Conservation (phyloP, 2,797 vertebrate genomes). For the Kryptopterus vitreolus region DNA sequence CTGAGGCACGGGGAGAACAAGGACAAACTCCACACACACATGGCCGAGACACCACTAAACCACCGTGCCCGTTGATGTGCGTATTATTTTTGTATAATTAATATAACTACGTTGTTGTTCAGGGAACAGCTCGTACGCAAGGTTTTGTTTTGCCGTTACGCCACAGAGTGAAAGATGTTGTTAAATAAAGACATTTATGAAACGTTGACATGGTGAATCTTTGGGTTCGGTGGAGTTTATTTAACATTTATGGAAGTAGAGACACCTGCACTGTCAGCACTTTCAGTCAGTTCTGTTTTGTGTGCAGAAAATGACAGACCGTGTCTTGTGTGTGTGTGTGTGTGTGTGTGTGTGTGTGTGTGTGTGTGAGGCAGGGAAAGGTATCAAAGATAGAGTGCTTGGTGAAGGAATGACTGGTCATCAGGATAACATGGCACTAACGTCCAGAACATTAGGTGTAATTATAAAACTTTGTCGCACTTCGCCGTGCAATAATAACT, state of each 20-base stretch:
- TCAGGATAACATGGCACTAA: background rate
- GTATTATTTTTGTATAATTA: no score
- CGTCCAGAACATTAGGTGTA: background rate
- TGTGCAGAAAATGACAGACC: background rate
- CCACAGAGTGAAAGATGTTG: background rate
- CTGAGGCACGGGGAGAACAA: no score
- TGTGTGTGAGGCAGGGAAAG: background rate
- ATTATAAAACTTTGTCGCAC: background rate
- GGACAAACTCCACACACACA: no score
- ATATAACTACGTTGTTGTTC: background rate
- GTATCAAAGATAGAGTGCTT: background rate
- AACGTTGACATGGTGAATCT: background rate
- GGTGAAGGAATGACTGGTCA: background rate
- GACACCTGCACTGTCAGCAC: slow-evolving; percentile 4
- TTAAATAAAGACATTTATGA: background rate
- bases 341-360: slow-evolving; percentile 12
- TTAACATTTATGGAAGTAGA: background rate
- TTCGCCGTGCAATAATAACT: no score
- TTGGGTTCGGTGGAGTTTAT: background rate
- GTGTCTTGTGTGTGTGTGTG: background rate
- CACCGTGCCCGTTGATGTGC: no score
- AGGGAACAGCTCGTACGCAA: background rate
- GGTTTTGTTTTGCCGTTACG: background rate
- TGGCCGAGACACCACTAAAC: no score
- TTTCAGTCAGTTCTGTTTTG: background rate